Base-by-base conservation (phyloP, 2,113 vertebrate genomes). In the Cricetomys ansorgei region DNA sequence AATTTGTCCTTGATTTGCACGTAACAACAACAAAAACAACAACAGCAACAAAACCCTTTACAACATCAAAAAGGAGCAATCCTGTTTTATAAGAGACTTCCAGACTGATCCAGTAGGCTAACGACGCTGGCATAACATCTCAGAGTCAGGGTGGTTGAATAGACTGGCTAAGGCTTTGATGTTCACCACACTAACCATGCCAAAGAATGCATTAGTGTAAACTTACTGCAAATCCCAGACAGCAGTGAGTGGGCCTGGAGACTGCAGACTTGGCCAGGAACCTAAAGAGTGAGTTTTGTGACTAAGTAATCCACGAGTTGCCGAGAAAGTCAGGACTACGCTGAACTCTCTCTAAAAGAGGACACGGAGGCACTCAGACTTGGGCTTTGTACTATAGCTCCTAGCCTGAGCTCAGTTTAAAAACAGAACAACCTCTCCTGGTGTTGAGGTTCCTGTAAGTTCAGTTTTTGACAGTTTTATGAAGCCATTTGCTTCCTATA, bases 221-320 rank as follows among this genome's bases (percentile, higher is more conserved):
- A 92, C 88, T 80, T 81, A 48, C 2, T 21, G 21, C 12, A 43
- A 96, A 96, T 81, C 88, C 84, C 90, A 93, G 80, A 92, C 75
- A 95, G 67, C 65, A n/a, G 11, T 31, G 75, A 48, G 23, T 86
- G 73, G 53, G 17, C 70, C 59, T 93, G 53, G 70, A 84, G 79
- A 70, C 31, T 29, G 79, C 89, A 91, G 75, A 29, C 10, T 0
- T 43, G 34, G 79, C 73, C 75, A 77, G 23, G 40, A 83, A 83
- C 45, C 65, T 25, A 45, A 88, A 88, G 72, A 93, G 89, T 7
- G 9, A 57, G 31, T 23, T 77, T 50, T 83, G 77, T 80, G 64
- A 34, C n/a, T 91, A 45, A 90, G 6, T 69, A 83, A 79, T 7
- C 77, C 3, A 0, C 0, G 16, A 23, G 62, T 89, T 89, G 50